phyloP scores from a whole-genome alignment of 2,113 vertebrate species.

The Microtus richardsoni region DNA sequence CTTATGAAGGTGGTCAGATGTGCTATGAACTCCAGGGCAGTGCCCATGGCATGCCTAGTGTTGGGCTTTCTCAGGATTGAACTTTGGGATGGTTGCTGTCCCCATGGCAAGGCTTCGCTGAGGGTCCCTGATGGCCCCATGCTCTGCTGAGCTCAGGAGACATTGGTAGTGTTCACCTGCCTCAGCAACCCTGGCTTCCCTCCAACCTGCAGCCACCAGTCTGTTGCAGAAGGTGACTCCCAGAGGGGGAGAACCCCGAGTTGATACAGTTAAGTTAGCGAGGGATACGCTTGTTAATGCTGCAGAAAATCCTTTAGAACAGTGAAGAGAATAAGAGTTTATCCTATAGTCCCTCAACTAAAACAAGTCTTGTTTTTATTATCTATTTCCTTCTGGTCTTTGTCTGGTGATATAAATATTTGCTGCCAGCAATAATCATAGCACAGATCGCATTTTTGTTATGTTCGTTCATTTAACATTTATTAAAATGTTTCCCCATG shows the following conservation, averaged over 20 bases:
- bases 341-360: background rate
- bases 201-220: no score
- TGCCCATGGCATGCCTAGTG: background rate
- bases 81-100: background rate
- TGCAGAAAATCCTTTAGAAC: background rate
- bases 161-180: no score
- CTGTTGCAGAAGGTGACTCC: background rate
- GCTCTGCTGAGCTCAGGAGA: background rate
- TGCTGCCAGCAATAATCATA: background rate
- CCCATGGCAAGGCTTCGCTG: fast-evolving
- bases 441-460: background rate
- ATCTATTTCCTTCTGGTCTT: constrained; percentile 56
- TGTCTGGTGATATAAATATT: constrained; percentile 53
- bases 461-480: constrained; percentile 43
- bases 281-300: background rate
- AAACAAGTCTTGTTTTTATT: constrained; percentile 13
- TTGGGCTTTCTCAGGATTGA: background rate
- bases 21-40: no score
- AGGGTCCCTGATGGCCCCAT: background rate
- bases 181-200: background rate
- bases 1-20: background rate
- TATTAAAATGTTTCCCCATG: constrained; percentile 41
- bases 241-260: no score
- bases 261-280: background rate
- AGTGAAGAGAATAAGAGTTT: constrained; percentile 11